These are phyloP conservation scores for Troilus luridus DNA, from an alignment of 2,888 invertebrate genomes.

Conservation along the genomic window DNA sequence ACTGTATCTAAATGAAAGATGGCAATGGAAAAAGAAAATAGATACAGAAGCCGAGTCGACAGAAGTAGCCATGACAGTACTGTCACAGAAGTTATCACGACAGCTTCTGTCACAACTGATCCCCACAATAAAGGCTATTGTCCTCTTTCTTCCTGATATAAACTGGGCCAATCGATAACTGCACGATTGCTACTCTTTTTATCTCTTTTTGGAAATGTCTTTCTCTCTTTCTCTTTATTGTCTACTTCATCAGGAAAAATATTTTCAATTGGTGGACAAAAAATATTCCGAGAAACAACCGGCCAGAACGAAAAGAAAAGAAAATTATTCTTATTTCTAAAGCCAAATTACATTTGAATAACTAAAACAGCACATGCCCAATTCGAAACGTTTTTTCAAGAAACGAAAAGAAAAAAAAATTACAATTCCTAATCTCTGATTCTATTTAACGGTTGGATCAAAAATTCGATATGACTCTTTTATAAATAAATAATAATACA, in stretches of 20 bases:
- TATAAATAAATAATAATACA: no score
- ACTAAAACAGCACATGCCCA: no score
- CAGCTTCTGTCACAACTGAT: background rate
- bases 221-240: background rate
- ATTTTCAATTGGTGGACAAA: background rate
- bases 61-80: background rate
- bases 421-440: no score
- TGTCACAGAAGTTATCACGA: background rate
- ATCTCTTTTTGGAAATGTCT: slow-evolving; percentile 33
- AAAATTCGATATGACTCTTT: no score
- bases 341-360: no score
- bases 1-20: no score
- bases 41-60: background rate
- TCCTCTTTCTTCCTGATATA: background rate
- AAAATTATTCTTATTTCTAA: no score
- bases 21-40: background rate
- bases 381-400: no score
- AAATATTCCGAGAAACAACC: background rate
- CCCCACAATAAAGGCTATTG: slow-evolving; percentile 17
- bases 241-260: background rate
- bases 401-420: no score
- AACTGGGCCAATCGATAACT: background rate
- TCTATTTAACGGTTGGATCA: no score
- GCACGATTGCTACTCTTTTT: background rate
- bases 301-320: no score